Base-by-base conservation (phyloP, 2,888 invertebrate genomes). In the Ichneumoninae sp. region DNA sequence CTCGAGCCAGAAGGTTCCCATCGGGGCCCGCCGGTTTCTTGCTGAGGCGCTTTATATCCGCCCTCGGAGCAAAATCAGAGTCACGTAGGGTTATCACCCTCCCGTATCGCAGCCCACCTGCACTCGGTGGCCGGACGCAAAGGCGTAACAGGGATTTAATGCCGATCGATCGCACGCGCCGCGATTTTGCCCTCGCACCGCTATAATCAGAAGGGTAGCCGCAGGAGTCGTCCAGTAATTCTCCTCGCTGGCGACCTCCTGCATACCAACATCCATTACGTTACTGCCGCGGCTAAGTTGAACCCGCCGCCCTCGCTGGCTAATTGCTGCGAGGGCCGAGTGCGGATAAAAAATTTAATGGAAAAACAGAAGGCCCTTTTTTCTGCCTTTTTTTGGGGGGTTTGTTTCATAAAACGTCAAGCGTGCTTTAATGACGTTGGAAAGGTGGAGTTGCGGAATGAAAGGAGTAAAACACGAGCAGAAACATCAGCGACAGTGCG, bases 291-390 rank as follows among this genome's bases (percentile, higher is more conserved):
- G 30, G 47, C n/a, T 77, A 30, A 6, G 57, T 57, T 0, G 52
- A 44, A 44, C n/a, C 54, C 44, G 40, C 66, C 66, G 30, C 52
- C 30, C 47, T 40, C 19, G 63, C 68, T 70, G 63, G 79, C 74
- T 83, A 79, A 83, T 83, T 79, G 79, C 79, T 65, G 60, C 40
- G 68, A 83, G 74, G 74, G 52, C 68, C 69, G 68, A 26, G 52
- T 60, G n/a, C 47, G 54, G 22, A 65, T 60, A 74, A 40, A 65
- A 79, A 26, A 69, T 68, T 7, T 60, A 54, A 77, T 68, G 77
- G 33, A 60, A 78, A 83, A 73, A 73, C 66, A 77, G 52, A 73
- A 33, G 63, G 52, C 6, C 66, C 66, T 66, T 65, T 65, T 30
- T 47, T 47, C 44, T 16, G 16, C 16, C 4, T 47, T 3, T 16